Conservation (phyloP, 1,140 invertebrate genomes). For the Drosophila novamexicana region DNA sequence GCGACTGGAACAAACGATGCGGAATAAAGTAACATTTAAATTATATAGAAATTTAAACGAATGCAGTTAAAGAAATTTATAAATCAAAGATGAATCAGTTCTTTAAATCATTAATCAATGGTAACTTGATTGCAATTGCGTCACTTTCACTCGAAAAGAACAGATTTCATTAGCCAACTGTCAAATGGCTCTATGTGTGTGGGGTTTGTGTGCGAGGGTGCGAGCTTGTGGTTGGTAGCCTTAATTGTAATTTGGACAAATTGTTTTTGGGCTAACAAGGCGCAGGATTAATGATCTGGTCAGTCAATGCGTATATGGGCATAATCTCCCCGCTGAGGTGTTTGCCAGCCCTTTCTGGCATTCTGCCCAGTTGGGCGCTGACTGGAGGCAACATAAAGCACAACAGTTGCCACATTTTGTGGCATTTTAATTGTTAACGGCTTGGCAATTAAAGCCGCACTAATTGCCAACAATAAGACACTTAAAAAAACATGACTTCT, state of each 20-base stretch:
- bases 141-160: slow-evolving; percentile 49
- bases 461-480: slow-evolving; percentile 72
- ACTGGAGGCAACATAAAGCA: slow-evolving; percentile 50
- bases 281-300: slow-evolving; percentile 70
- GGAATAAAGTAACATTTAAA: slow-evolving; percentile 11
- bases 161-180: slow-evolving; percentile 70
- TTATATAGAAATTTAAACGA: slow-evolving; percentile 53
- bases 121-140: slow-evolving; percentile 22
- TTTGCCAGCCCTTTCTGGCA: neutral
- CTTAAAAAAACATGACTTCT: slow-evolving; percentile 66
- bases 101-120: slow-evolving; percentile 55
- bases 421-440: slow-evolving; percentile 46
- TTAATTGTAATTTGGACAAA: slow-evolving; percentile 77
- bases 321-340: neutral
- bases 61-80: neutral
- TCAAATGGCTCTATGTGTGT: slow-evolving; percentile 29
- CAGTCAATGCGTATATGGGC: slow-evolving; percentile 40
- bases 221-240: slow-evolving; percentile 34
- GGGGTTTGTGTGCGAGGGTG: slow-evolving; percentile 38
- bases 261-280: slow-evolving; percentile 71
- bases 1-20: slow-evolving; percentile 7
- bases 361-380: neutral
- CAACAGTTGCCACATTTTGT: slow-evolving; percentile 56
- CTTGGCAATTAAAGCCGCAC: slow-evolving; percentile 64
- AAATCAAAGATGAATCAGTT: slow-evolving; percentile 21